These are phyloP conservation scores for Benthosema pterotum DNA, from an alignment of 2,797 vertebrate genomes.

Conservation along the genomic window DNA sequence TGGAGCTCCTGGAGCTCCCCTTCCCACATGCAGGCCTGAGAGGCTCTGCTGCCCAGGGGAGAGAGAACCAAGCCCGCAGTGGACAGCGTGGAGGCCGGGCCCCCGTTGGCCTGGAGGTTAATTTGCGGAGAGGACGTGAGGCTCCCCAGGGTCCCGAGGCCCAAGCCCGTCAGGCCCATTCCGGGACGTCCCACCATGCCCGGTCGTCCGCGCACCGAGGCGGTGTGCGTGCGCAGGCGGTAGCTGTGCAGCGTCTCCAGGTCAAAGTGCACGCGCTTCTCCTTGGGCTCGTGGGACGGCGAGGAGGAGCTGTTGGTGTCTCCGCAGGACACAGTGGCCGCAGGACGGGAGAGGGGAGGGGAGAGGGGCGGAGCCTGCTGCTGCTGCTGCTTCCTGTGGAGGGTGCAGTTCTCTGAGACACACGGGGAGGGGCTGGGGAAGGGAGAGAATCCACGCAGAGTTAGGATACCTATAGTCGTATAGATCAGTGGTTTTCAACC, in stretches of 20 bases:
- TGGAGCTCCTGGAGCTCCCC: constrained; percentile 88
- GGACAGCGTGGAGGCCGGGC: constrained; percentile 64
- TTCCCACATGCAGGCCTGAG: constrained; percentile 78
- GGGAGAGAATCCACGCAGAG: constrained; percentile 43
- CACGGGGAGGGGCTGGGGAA: constrained; percentile 76
- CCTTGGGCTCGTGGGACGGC: constrained; percentile 75
- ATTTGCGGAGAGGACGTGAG: constrained; percentile 60
- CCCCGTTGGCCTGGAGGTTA: constrained; percentile 75
- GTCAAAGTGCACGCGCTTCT: constrained; percentile 84
- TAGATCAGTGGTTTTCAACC: no score
- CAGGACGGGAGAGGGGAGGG: constrained; percentile 66
- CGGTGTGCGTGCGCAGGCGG: constrained; percentile 74
- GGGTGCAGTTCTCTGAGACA: constrained; percentile 80
- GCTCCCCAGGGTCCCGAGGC: constrained; percentile 56
- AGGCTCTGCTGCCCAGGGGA: constrained; percentile 61
- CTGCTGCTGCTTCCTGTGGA: constrained; percentile 72
- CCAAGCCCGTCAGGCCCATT: constrained; percentile 73
- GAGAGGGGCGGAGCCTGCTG: constrained; percentile 61
- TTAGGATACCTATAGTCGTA: no score
- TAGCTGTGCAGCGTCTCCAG: constrained; percentile 82
- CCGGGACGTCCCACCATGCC: constrained; percentile 70
- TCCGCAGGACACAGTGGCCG: constrained; percentile 60
- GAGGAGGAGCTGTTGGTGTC: constrained; percentile 61
- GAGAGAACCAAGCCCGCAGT: constrained; percentile 77
- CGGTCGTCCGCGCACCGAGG: constrained; percentile 52